These are phyloP conservation scores for Halcyon leucocephala DNA, from an alignment of 2,797 vertebrate species.

Conservation along the genomic window DNA sequence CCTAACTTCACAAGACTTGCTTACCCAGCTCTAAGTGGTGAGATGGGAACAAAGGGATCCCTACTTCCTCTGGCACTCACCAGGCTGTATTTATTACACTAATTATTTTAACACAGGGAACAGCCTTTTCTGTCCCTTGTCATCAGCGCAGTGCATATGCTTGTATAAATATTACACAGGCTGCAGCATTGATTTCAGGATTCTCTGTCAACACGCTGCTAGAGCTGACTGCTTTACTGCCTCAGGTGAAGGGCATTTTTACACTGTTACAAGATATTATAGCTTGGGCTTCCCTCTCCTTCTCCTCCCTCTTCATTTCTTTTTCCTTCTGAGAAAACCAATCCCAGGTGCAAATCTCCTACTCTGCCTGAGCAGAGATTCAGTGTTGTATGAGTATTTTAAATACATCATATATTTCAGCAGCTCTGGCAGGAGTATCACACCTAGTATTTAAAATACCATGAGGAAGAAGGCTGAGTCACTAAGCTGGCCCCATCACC, in stretches of 20 bases:
- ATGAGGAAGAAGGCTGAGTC: slow-evolving; percentile 33
- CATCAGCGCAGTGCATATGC: background rate
- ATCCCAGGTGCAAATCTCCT: background rate
- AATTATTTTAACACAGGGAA: slow-evolving; percentile 37
- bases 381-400: background rate
- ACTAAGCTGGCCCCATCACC: slow-evolving; percentile 1
- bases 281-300: background rate
- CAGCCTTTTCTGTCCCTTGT: slow-evolving; percentile 2
- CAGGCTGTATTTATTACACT: slow-evolving; percentile 26
- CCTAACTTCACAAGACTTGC: background rate
- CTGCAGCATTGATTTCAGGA: background rate
- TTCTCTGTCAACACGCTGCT: background rate
- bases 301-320: background rate
- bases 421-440: slow-evolving; percentile 5
- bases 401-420: background rate
- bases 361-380: background rate
- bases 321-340: background rate
- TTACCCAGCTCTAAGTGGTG: background rate
- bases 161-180: background rate
- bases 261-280: background rate
- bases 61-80: background rate
- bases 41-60: slow-evolving; percentile 37
- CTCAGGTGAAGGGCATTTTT: slow-evolving; percentile 18
- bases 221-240: background rate
- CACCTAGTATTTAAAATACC: slow-evolving; percentile 21